Conservation (phyloP, 2,888 invertebrate species). For the Cantharis rustica region DNA sequence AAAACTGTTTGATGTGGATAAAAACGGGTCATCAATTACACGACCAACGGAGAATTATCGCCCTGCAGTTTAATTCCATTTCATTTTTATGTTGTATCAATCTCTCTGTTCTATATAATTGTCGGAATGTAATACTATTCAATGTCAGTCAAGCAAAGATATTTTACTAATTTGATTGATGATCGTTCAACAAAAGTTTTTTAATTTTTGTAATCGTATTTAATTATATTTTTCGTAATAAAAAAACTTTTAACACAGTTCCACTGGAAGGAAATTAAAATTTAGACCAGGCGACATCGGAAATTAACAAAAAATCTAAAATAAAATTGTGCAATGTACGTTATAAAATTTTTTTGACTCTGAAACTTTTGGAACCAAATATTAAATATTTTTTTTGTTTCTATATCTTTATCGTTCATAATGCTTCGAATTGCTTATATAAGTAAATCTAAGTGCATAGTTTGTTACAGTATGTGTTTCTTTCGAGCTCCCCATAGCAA, state of each 20-base stretch:
- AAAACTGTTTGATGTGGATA: constrained; percentile 51
- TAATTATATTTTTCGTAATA: not conserved
- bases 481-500: not conserved
- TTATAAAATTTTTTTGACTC: not conserved
- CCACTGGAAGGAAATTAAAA: not conserved
- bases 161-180: constrained; percentile 21
- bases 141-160: constrained; percentile 9
- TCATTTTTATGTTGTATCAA: constrained; percentile 21
- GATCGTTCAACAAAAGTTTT: not conserved
- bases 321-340: not conserved
- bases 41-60: constrained; percentile 27
- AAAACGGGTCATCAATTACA: constrained; percentile 49
- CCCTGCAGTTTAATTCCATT: constrained; percentile 26
- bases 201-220: constrained; percentile 4
- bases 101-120: constrained; percentile 16
- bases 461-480: not conserved
- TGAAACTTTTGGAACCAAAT: not conserved
- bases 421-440: not conserved
- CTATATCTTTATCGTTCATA: not conserved
- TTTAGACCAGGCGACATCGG: not conserved
- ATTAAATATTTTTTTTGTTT: not conserved
- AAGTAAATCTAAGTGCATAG: not conserved
- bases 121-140: constrained; percentile 11
- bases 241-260: not conserved
- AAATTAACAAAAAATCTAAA: not conserved